Evolutionary conservation across 2,113 vertebrate species (phyloP).

Genomic region (Corythornis cristatus): DNA sequence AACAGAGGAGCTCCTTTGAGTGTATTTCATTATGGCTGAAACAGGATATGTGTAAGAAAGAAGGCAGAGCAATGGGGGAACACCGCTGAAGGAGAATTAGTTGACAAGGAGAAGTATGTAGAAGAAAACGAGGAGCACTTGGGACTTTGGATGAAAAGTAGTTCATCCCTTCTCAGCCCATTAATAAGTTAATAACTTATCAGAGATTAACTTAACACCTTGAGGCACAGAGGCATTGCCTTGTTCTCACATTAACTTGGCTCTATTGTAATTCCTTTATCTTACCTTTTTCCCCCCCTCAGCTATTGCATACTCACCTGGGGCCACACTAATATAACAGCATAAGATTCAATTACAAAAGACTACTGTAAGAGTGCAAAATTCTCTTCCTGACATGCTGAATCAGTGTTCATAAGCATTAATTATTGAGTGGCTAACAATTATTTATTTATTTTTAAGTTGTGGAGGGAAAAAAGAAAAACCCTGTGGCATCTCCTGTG

Average conservation of each 20-base stretch:
- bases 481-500: not conserved
- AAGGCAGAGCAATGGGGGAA: not conserved
- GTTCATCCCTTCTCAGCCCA: constrained; percentile 74
- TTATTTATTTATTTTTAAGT: constrained; percentile 26
- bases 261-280: constrained; percentile 79
- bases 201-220: constrained; percentile 78
- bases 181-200: constrained; percentile 80
- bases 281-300: constrained; percentile 62
- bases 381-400: constrained; percentile 68
- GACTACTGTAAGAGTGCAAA: constrained; percentile 72
- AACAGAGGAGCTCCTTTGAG: not conserved
- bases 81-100: not conserved
- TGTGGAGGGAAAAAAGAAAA: not conserved
- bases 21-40: not conserved
- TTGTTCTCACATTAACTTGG: constrained; percentile 72
- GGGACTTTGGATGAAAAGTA: constrained; percentile 73
- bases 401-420: constrained; percentile 73
- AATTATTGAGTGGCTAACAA: constrained; percentile 70
- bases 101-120: constrained; percentile 55
- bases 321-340: constrained; percentile 72
- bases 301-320: constrained; percentile 74
- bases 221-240: constrained; percentile 72
- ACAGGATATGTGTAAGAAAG: not conserved
- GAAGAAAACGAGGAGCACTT: constrained; percentile 59
- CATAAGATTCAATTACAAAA: constrained; percentile 78